These are phyloP conservation scores for Neocrepidodera transversa DNA, from an alignment of 2,888 invertebrate species.

Conservation along the genomic window DNA sequence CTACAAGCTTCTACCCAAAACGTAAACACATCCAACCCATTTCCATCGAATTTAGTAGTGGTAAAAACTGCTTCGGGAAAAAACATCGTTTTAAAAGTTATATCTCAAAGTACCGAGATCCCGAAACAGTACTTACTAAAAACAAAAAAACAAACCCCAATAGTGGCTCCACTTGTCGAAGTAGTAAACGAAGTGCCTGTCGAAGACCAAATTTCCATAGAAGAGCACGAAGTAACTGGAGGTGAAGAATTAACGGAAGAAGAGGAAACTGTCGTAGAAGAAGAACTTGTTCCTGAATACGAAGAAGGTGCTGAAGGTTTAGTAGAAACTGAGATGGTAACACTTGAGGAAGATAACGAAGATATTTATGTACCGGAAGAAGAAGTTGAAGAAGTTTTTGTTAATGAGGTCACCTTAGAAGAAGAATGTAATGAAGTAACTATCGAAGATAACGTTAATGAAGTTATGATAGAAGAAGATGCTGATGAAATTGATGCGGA, in stretches of 20 bases:
- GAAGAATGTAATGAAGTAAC: constrained; percentile 55
- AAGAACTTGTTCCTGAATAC: constrained; percentile 18
- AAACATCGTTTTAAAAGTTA: constrained; percentile 58
- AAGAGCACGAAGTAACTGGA: constrained; percentile 42
- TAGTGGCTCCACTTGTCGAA: constrained; percentile 32
- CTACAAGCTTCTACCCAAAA: constrained; percentile 24
- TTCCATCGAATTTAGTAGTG: constrained; percentile 57
- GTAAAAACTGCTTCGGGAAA: constrained; percentile 59
- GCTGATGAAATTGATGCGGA: constrained; percentile 12
- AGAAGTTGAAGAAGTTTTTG: constrained; percentile 43
- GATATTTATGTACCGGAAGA: constrained; percentile 31
- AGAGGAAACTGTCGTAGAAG: constrained; percentile 17
- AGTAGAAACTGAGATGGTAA: constrained; percentile 27
- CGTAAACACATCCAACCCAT: constrained; percentile 39
- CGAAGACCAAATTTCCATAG: constrained; percentile 31
- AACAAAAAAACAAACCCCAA: constrained; percentile 41
- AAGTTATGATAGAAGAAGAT: constrained; percentile 38
- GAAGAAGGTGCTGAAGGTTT: constrained; percentile 12
- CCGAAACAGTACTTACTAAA: constrained; percentile 51
- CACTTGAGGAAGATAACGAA: constrained; percentile 23
- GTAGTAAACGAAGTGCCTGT: constrained; percentile 32
- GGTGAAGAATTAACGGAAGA: constrained; percentile 15
- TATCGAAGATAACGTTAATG: constrained; percentile 48
- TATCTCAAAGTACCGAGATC: constrained; percentile 51
- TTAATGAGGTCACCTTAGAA: constrained; percentile 58